These are phyloP conservation scores for Pterois miles DNA, from an alignment of 2,797 vertebrate genomes.

Conservation along the genomic window DNA sequence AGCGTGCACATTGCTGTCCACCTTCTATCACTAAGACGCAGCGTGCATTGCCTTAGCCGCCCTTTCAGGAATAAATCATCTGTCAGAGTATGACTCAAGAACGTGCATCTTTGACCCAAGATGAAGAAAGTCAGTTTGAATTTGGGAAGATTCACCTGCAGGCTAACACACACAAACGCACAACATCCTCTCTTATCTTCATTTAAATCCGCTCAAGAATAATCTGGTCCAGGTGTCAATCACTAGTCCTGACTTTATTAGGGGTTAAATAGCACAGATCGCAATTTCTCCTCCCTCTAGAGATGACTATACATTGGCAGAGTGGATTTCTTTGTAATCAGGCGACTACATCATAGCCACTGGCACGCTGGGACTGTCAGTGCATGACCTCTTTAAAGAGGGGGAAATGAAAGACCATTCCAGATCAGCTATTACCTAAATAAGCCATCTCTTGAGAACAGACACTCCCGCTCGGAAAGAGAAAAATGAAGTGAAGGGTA, in stretches of 20 bases:
- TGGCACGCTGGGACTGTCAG: conserved; percentile 37
- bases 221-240: conserved; percentile 55
- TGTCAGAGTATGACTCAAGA: conserved; percentile 10
- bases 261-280: conserved; percentile 63
- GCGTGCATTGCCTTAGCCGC: not conserved
- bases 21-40: not conserved
- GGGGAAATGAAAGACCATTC: conserved; percentile 50
- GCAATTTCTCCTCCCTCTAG: conserved; percentile 20
- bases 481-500: conserved; percentile 10
- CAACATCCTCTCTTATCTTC: conserved; percentile 25
- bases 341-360: conserved; percentile 39
- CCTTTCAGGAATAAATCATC: conserved; percentile 19
- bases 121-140: conserved; percentile 49
- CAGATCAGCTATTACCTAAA: conserved; percentile 57
- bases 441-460: conserved; percentile 32
- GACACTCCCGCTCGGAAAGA: not conserved
- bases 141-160: conserved; percentile 41
- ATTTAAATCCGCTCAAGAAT: conserved; percentile 27
- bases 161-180: not conserved
- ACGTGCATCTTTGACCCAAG: conserved; percentile 30
- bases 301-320: conserved; percentile 19
- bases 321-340: conserved; percentile 57
- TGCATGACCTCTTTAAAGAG: conserved; percentile 55
- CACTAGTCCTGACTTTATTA: conserved; percentile 55
- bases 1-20: not conserved